These are phyloP conservation scores for Acrocephalus scirpaceus DNA, from an alignment of 2,797 vertebrate species.

Conservation along the genomic window DNA sequence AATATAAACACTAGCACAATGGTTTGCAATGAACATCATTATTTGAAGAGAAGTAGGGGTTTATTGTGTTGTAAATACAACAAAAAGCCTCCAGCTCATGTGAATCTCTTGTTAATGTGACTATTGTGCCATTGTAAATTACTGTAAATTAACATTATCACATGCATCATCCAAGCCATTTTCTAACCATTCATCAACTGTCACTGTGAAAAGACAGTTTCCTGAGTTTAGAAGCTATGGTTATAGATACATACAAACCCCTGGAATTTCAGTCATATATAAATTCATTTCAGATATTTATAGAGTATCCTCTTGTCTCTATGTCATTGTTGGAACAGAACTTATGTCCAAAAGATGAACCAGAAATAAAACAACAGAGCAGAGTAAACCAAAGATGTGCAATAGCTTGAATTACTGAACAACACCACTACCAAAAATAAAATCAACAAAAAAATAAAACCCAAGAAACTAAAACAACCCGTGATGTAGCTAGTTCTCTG, in stretches of 20 bases:
- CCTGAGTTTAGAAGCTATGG: constrained; percentile 9
- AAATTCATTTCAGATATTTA: not conserved
- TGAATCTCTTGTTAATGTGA: constrained; percentile 53
- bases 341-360: not conserved
- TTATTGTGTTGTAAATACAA: constrained; percentile 52
- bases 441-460: not conserved
- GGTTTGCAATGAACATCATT: not conserved
- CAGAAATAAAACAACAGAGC: not conserved
- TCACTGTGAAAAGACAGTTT: constrained; percentile 43
- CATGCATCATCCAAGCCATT: constrained; percentile 37
- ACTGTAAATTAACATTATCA: constrained; percentile 27
- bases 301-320: not conserved
- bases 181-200: constrained; percentile 54
- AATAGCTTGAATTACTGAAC: not conserved
- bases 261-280: constrained; percentile 14
- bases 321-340: not conserved
- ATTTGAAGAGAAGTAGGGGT: constrained; percentile 18
- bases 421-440: not conserved
- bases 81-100: constrained; percentile 43
- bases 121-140: constrained; percentile 45
- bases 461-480: not conserved
- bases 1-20: not conserved
- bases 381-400: not conserved
- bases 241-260: not conserved
- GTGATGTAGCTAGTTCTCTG: not conserved